Evolutionary conservation across 2,888 invertebrate species (phyloP).

Genomic region (Fragum whitleyi): DNA sequence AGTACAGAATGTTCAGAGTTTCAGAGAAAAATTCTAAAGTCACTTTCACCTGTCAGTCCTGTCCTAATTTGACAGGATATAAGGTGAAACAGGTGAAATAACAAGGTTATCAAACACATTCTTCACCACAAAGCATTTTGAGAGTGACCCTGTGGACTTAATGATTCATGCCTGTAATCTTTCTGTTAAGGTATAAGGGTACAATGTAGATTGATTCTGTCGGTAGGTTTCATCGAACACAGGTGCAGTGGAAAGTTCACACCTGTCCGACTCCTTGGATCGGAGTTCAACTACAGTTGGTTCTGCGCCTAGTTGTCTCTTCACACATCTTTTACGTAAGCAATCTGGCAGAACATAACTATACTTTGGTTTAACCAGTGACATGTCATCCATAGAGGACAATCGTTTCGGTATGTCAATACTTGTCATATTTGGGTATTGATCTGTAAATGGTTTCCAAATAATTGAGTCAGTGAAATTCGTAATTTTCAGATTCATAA

Average conservation of each 20-base stretch:
- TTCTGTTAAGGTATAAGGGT: slow-evolving; percentile 2
- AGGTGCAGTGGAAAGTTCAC: not conserved
- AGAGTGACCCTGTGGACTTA: slow-evolving; percentile 4
- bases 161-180: not conserved
- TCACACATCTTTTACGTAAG: slow-evolving; percentile 9
- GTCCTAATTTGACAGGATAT: not conserved
- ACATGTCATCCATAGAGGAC: no score
- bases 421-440: no score
- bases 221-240: not conserved
- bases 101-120: not conserved
- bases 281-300: slow-evolving; percentile 3
- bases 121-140: not conserved
- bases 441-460: no score
- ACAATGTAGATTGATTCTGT: not conserved
- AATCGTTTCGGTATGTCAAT: no score
- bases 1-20: no score
- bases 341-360: slow-evolving; percentile 15
- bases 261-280: slow-evolving; percentile 2
- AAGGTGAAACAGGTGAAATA: no score
- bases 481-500: no score
- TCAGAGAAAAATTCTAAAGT: not conserved
- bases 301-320: slow-evolving; percentile 2
- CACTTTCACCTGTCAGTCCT: no score
- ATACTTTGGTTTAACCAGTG: not conserved
- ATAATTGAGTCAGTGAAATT: no score